Percentiles rank a stretch among this genome's conserved stretches.
phyloP scores from a whole-genome alignment of 2,113 vertebrate genomes.

The Tragulus kanchil region DNA sequence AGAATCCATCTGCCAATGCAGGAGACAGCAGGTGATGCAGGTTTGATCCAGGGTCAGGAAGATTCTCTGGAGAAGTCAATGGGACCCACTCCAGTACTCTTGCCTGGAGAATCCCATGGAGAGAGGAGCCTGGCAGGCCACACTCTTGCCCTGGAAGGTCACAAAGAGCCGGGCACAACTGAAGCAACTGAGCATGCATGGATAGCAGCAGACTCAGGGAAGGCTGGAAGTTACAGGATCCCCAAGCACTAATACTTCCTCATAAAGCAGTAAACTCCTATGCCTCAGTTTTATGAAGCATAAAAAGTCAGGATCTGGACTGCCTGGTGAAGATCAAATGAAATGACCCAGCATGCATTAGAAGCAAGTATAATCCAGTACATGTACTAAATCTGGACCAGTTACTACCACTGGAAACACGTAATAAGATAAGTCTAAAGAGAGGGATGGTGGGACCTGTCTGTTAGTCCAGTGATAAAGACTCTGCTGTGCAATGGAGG shows the following conservation, averaged over 20 bases:
- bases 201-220: background rate
- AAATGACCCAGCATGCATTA: slow-evolving; percentile 27
- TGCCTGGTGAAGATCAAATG: slow-evolving; percentile 21
- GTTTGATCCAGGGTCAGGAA: background rate
- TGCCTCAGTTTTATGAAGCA: background rate
- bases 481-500: background rate
- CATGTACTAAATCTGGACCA: background rate
- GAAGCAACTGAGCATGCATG: background rate
- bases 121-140: background rate
- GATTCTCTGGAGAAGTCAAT: background rate
- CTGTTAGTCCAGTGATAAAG: background rate
- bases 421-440: background rate
- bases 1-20: background rate
- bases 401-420: background rate
- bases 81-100: background rate
- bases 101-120: background rate
- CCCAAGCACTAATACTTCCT: background rate
- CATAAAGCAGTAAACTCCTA: background rate
- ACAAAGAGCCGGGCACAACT: background rate
- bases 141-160: background rate
- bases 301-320: slow-evolving; percentile 1
- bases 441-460: background rate
- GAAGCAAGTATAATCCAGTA: background rate
- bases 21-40: background rate
- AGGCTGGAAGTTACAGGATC: slow-evolving; percentile 15